Evolutionary conservation across 35 echinoderm and acorn worm species (phyloP).

Genomic region (Chiridota heheva): DNA sequence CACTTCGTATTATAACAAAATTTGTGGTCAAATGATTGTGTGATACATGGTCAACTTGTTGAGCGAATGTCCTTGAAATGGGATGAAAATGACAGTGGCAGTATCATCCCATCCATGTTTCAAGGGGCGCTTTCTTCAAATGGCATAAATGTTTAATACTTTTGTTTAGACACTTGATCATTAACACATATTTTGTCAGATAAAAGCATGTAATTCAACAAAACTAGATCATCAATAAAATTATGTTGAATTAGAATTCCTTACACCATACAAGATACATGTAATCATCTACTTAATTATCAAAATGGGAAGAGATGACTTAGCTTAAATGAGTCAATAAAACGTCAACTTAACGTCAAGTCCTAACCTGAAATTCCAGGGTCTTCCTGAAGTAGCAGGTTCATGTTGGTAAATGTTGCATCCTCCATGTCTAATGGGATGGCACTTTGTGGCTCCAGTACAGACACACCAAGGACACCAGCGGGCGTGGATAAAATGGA

Average conservation of each 20-base stretch:
- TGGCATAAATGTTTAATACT: no score
- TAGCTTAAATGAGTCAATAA: no score
- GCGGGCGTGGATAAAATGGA: constrained; percentile 19
- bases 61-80: no score
- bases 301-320: background rate
- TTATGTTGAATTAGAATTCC: background rate
- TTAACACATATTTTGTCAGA: background rate
- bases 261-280: background rate
- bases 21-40: no score
- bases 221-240: background rate
- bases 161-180: background rate
- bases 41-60: no score
- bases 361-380: constrained; percentile 81
- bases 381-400: constrained; percentile 84
- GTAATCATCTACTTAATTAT: background rate
- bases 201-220: background rate
- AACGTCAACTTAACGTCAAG: background rate
- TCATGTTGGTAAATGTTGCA: constrained; percentile 46
- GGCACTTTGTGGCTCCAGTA: background rate
- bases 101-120: no score
- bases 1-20: no score
- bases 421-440: constrained; percentile 39
- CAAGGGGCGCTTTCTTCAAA: no score
- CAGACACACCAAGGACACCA: background rate
- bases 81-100: no score